Evolutionary conservation across 2,888 invertebrate species (phyloP), one percentile per base, ranked within the genome.

Genomic region (Doris montereyensis): DNA sequence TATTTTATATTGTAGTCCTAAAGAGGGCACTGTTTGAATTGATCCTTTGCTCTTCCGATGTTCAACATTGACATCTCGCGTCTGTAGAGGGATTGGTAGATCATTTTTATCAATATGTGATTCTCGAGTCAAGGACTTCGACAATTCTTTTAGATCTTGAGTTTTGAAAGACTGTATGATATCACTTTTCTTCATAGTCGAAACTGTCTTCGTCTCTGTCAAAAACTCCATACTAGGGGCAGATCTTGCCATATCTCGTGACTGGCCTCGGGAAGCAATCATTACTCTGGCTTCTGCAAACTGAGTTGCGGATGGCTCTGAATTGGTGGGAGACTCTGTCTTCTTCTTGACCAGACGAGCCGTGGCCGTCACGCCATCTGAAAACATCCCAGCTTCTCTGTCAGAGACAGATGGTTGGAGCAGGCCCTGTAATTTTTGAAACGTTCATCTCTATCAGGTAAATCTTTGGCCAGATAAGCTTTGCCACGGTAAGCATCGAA

Each of bases 401-500:
- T 4, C 13, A 3, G 26, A 30, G 13, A 34, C 3, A 1, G 65
- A 34, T 10, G 75, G 75, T 41, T 75, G 75, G 21, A 88, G 82
- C 30, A 82, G 81, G 34, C 81, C 80, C 30, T 84, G 80, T 13
- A 88, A 85, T 24, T 82, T 78, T 81, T 76, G 77, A 88, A 88
- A 17, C 88, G 74, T 2, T 78, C 81, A 77, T 88, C 88, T n/a
- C 81, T 80, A 8, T 83, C 82, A 1, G 87, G 85, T 4, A 82
- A 80, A 3, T 87, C 87, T 2, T 82, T 79, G 76, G 82, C 81
- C 21, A 87, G 76, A 4, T 85, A 82, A 3, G 73, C 70, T 81
- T 85, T 86, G 0, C 87, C 87, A 65, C 87, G 84, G 76, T 87
- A 88, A 5, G 80, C 81, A 77, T 86, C 85, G 79, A 86, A 85